Evolutionary conservation across 2,888 invertebrate genomes (phyloP).

Genomic region (Nomada flava): DNA sequence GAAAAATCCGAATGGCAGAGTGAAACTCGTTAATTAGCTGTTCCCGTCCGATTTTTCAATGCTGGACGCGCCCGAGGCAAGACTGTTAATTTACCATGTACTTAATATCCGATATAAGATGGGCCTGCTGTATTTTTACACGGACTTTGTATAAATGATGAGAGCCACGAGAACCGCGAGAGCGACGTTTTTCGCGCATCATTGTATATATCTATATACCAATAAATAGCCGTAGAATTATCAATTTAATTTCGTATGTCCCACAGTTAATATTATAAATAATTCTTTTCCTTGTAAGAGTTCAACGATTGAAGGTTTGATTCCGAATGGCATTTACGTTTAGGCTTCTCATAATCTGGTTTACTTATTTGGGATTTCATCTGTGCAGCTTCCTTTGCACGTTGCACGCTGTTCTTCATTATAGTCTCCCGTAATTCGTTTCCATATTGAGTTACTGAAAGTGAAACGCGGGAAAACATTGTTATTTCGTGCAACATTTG

Average conservation of each 20-base stretch:
- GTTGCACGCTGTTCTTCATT: constrained; percentile 17
- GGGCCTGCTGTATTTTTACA: constrained; percentile 83
- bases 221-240: constrained; percentile 69
- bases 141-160: constrained; percentile 82
- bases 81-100: constrained; percentile 70
- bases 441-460: constrained; percentile 48
- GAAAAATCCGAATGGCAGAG: constrained; percentile 50
- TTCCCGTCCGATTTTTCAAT: constrained; percentile 61
- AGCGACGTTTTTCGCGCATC: constrained; percentile 61
- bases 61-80: constrained; percentile 62
- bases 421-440: constrained; percentile 50
- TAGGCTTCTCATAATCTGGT: not conserved
- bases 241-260: not conserved
- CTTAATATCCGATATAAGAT: constrained; percentile 70
- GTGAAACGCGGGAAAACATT: not conserved
- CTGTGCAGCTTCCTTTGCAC: not conserved
- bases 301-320: not conserved
- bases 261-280: not conserved
- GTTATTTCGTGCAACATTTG: not conserved
- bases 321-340: constrained; percentile 6
- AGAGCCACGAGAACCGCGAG: constrained; percentile 70
- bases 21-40: constrained; percentile 41
- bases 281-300: not conserved
- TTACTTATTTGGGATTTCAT: not conserved
- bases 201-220: constrained; percentile 75